A percentile compares a stretch with the other conserved stretches of the same genome.
Conservation (phyloP, 2,113 vertebrate species). For the Xiphophorus hellerii region DNA sequence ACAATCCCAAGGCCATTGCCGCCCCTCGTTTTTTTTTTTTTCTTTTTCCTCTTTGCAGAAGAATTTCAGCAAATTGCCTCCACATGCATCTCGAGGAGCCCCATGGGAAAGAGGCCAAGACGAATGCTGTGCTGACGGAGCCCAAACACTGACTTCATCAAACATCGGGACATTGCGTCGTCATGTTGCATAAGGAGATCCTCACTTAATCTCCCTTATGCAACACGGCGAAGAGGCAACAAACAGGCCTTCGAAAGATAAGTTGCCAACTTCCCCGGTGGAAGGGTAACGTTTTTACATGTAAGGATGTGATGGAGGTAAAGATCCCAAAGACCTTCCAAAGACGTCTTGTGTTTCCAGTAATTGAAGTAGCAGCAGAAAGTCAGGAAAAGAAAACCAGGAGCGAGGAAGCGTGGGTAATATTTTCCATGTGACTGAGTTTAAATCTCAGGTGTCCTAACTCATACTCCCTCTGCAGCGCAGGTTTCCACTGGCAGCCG, state of each 20-base stretch:
- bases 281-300: conserved; percentile 18
- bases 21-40: neutral
- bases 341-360: conserved; percentile 35
- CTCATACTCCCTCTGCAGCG: conserved; percentile 14
- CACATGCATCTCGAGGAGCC: conserved; percentile 73
- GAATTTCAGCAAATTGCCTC: conserved; percentile 75
- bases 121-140: conserved; percentile 74
- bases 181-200: conserved; percentile 12
- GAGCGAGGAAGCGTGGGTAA: neutral
- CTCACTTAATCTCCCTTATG: conserved; percentile 45
- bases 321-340: neutral
- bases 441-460: conserved; percentile 41
- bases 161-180: conserved; percentile 33
- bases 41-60: conserved; percentile 35
- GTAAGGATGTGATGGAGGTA: neutral
- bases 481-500: conserved; percentile 54
- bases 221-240: conserved; percentile 34
- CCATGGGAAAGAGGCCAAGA: conserved; percentile 62
- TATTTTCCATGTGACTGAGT: conserved; percentile 34
- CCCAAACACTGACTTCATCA: conserved; percentile 73
- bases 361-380: conserved; percentile 31
- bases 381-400: too few species aligned
- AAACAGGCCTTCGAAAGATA: neutral
- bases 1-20: conserved; percentile 44
- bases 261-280: conserved; percentile 9